Conservation (phyloP, 2,797 vertebrate genomes). For the Brachyalestes nurse region DNA sequence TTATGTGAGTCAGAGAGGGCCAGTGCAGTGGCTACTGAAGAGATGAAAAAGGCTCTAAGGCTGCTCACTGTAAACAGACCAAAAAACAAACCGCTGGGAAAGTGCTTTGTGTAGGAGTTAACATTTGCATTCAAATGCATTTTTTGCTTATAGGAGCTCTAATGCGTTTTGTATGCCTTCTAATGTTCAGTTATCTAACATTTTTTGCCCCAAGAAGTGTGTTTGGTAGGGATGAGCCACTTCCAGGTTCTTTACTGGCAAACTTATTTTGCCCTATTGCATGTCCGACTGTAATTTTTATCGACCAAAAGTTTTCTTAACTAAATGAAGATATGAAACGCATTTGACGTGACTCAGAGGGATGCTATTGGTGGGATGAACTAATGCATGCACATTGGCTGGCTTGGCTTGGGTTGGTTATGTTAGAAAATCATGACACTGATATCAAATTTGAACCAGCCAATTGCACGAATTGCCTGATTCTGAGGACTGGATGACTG, state of each 20-base stretch:
- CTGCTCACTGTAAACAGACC: neutral
- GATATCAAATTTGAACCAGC: too few relatives aligned
- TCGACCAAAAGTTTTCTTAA: too few relatives aligned
- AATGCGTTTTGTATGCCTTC: neutral
- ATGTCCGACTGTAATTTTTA: neutral
- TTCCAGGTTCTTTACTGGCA: neutral
- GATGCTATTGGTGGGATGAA: too few relatives aligned
- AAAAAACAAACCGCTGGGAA: neutral
- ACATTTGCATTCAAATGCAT: neutral
- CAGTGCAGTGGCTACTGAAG: neutral
- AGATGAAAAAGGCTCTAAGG: neutral
- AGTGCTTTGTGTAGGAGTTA: conserved; percentile 15
- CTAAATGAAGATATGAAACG: too few relatives aligned
- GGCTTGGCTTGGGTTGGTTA: too few relatives aligned
- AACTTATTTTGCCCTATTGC: neutral
- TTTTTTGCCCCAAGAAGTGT: neutral
- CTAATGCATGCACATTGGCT: too few relatives aligned
- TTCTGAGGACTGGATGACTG: too few relatives aligned
- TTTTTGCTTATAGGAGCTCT: neutral
- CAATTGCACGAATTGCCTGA: too few relatives aligned
- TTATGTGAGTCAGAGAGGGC: conserved; percentile 13
- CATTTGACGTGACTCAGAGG: too few relatives aligned
- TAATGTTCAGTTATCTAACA: conserved; percentile 4
- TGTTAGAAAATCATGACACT: too few relatives aligned
- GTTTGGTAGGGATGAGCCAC: neutral